Conservation (phyloP, 2,113 vertebrate species). For the Nibea albiflora region DNA sequence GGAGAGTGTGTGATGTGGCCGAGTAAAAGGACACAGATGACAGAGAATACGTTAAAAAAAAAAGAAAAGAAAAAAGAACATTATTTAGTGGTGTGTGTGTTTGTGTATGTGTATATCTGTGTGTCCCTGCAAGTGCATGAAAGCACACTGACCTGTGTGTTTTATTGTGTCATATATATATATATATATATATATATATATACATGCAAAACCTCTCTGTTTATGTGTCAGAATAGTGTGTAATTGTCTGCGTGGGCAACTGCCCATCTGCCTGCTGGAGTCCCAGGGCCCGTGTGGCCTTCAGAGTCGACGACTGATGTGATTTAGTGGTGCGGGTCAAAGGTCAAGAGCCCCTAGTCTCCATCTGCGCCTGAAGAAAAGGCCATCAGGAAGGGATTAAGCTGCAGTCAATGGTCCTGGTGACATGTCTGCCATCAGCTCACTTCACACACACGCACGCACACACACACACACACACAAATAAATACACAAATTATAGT, state of each 20-base stretch:
- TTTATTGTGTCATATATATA: background rate
- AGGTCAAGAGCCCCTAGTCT: slow-evolving; percentile 79
- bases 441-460: slow-evolving; percentile 30
- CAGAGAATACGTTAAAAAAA: slow-evolving; percentile 66
- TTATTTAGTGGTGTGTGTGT: slow-evolving; percentile 57
- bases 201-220: slow-evolving; percentile 2
- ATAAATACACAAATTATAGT: background rate
- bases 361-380: slow-evolving; percentile 80
- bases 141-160: slow-evolving; percentile 12
- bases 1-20: slow-evolving; percentile 68
- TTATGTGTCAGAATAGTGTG: slow-evolving; percentile 7
- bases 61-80: slow-evolving; percentile 61
- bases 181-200: too few relatives aligned
- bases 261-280: slow-evolving; percentile 70
- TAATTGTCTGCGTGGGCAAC: slow-evolving; percentile 31
- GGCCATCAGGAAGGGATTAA: slow-evolving; percentile 80
- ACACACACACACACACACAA: slow-evolving; percentile 16
- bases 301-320: slow-evolving; percentile 70
- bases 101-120: slow-evolving; percentile 34
- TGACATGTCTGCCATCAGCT: slow-evolving; percentile 62
- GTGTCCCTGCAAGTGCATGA: slow-evolving; percentile 3
- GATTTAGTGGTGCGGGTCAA: slow-evolving; percentile 79
- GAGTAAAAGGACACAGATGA: slow-evolving; percentile 72
- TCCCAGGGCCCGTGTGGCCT: slow-evolving; percentile 47
- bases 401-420: slow-evolving; percentile 73